Evolutionary conservation across 2,113 vertebrate species (phyloP), one percentile per base, ranked within the genome.

Genomic region (Phocoena sinus): DNA sequence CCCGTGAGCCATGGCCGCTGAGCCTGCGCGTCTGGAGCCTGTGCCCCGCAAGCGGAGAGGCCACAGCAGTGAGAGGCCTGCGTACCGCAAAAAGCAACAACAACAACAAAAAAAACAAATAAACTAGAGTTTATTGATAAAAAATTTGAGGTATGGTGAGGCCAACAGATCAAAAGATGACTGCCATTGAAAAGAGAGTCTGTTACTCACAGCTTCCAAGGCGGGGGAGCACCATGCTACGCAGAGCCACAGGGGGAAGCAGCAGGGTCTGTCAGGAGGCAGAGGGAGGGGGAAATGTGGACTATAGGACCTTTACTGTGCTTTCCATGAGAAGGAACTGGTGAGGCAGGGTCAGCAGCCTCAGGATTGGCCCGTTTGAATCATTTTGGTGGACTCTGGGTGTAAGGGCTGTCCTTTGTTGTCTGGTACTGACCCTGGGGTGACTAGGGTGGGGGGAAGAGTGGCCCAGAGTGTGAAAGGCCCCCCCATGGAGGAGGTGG

Each of bases 281-380:
- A 33, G 31, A n/a, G 4, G 8, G 2, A 38, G 53, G 76, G 23
- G 13, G 10, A 2, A 2, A 36, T 13, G 1, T 1, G 1, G 21
- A 31, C 5, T 9, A 4, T 9, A 4, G 20, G 17, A 33, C 25
- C 50, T 85, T 41, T 11, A 26, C 3, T 91, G 14, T 53, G 53
- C 38, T 33, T 86, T 91, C 41, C 6, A 4, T 0, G n/a, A 31
- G 65, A 62, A 63, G 38, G 67, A 63, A 26, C 4, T 3, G 41
- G 41, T 2, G 14, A 41, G 25, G 10, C 14, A 62, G 20, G 60
- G 14, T 18, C 1, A 8, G 14, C 5, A 71, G 20, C 25, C 28
- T 47, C 13, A 12, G 18, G 47, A 7, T 3, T 53, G 26, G 41
- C 44, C 31, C 1, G 14, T 21, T 25, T 23, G 50, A 36, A 6